Conservation (phyloP, 2,113 vertebrate genomes). For the Petrocephalus microphthalmus region DNA sequence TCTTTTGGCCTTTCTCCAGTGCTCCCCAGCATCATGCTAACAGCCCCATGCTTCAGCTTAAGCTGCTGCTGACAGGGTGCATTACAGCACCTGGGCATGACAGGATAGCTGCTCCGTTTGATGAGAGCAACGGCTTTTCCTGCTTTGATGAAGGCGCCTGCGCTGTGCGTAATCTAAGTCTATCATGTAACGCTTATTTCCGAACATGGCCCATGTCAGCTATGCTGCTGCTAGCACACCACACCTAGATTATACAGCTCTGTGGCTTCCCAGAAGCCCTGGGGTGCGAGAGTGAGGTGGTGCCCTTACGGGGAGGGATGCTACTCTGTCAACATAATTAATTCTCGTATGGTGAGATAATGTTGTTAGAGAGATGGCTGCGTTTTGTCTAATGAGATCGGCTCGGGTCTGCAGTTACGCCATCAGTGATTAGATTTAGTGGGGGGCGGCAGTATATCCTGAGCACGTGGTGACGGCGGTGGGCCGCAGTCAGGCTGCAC, state of each 20-base stretch:
- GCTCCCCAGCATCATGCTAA: not conserved
- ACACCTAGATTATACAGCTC: not conserved
- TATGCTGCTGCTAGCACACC: not conserved
- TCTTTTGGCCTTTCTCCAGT: not conserved
- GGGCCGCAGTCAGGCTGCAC: not conserved
- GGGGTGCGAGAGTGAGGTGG: not conserved
- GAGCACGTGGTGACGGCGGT: not conserved
- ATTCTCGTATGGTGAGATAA: conserved; percentile 42
- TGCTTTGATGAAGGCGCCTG: not conserved
- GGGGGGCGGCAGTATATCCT: not conserved
- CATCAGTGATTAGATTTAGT: conserved; percentile 7
- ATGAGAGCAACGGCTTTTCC: too few relatives aligned
- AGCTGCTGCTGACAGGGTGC: not conserved
- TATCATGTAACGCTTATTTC: not conserved
- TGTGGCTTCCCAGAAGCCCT: not conserved
- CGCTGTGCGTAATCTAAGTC: not conserved
- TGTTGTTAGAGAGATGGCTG: conserved; percentile 44
- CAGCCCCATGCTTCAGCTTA: not conserved
- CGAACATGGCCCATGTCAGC: not conserved
- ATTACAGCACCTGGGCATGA: not conserved
- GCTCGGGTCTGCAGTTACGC: conserved; percentile 37
- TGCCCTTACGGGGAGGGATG: not conserved
- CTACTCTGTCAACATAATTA: conserved; percentile 35
- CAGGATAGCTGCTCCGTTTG: not conserved
- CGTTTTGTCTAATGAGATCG: conserved; percentile 41